Base-by-base conservation (phyloP, 2,113 vertebrate species). In the Centropristis striata region DNA sequence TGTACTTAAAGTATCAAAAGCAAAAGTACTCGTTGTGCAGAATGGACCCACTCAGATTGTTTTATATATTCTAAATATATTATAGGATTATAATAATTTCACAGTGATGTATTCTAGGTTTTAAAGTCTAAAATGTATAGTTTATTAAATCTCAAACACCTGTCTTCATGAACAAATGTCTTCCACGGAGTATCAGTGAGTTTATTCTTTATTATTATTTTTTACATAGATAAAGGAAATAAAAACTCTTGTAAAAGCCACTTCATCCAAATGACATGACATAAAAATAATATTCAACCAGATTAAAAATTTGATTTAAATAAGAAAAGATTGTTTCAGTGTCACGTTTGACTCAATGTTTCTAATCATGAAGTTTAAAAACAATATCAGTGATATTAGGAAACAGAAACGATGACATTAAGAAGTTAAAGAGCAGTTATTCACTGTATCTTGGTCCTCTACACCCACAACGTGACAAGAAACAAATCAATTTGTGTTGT, bases 101-200 rank as follows among this genome's bases (percentile, higher is more conserved):
- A 27, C 10, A 53, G 21, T 23, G 20, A 3, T 60, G 12, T 13
- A 21, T 23, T 42, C 9, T 3, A 44, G 41, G 23, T 14, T 18
- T 44, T 10, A 1, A 25, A 27, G 18, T 44, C 8, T 44, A 16
- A 27, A 47, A 65, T 55, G 4, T 69, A 20, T 1, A 54, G 11
- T 41, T 41, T 41, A 39, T 21, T 1, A 32, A 28, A 47, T 25
- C 44, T 46, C 4, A 8, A 11, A 39, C 41, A 13, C 13, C 11
- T 36, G 27, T 13, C 46, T n/a, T 49, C 54, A 25, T 37, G 15
- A 47, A 57, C 41, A 25, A 41, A 15, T 41, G 18, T 75, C 53
- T 57, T 58, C 41, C 59, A 67, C 42, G 18, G 21, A 61, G 27
- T 42, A 53, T 78, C 51, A 39, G 11, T 39, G 10, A 74, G 13